Conservation (phyloP, 37 sponge, comb jelly and placozoan species). For the Cliona cf. orientalis region DNA sequence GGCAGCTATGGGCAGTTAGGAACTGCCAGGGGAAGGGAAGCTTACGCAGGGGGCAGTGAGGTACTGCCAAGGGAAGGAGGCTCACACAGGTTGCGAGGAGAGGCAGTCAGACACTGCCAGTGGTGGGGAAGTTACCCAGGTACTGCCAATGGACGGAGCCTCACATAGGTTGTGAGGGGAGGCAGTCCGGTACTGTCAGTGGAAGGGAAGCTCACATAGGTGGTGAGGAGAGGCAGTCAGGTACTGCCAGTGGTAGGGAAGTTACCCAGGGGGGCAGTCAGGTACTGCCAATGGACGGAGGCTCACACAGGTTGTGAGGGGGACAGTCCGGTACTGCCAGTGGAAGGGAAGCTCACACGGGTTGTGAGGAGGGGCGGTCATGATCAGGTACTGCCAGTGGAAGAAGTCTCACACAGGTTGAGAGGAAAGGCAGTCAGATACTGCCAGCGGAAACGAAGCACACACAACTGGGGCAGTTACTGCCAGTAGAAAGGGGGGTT, state of each 20-base stretch:
- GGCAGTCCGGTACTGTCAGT: no score
- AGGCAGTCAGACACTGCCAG: no score
- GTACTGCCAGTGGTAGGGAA: no score
- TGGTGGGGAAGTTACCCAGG: no score
- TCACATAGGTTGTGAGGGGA: background rate
- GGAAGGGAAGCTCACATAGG: no score
- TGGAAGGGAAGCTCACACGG: background rate
- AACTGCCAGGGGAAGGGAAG: background rate
- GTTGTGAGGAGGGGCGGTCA: background rate
- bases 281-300: background rate
- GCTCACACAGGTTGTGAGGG: background rate
- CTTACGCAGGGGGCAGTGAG: background rate
- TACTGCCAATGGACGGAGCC: background rate
- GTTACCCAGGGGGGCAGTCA: background rate
- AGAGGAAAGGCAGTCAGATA: background rate
- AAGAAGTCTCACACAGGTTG: no score
- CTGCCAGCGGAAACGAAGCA: background rate
- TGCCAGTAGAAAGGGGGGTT: background rate
- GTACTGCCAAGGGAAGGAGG: no score
- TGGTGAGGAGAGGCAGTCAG: no score
- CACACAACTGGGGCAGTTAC: background rate
- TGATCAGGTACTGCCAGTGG: background rate
- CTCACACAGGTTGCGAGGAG: no score
- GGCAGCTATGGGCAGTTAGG: no score
- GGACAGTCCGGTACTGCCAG: background rate